phyloP scores from a whole-genome alignment of 2,113 vertebrate genomes.

The Xenopus borealis region DNA sequence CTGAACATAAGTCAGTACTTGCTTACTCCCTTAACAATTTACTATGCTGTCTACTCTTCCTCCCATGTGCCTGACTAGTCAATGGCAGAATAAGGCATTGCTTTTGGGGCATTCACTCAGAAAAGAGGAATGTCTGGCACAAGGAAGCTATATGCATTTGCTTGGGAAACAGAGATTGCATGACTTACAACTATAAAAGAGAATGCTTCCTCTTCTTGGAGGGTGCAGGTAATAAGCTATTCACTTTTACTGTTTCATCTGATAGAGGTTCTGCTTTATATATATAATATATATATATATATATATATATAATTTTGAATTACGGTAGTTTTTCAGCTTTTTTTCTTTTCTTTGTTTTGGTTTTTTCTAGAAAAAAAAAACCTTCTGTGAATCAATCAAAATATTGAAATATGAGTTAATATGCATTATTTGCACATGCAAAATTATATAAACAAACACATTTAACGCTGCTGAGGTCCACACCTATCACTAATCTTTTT shows the following conservation, averaged over 20 bases:
- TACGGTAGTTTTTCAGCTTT: no score
- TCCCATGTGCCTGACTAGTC: constrained; percentile 40
- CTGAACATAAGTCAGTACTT: constrained; percentile 37
- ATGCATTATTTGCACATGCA: no score
- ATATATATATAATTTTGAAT: no score
- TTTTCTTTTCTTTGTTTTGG: no score
- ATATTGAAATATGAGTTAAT: no score
- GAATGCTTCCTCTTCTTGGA: background rate
- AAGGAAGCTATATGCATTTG: constrained; percentile 34
- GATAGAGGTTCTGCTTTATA: no score
- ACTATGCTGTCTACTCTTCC: constrained; percentile 42
- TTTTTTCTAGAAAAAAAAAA: no score
- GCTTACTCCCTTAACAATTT: constrained; percentile 43
- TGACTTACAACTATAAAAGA: background rate
- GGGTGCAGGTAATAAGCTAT: background rate
- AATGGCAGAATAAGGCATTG: constrained; percentile 20
- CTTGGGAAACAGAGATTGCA: background rate
- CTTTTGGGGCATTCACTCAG: constrained; percentile 16
- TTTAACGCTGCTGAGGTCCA: no score
- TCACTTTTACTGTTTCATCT: background rate
- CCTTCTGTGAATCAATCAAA: no score
- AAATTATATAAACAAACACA: no score
- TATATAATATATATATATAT: no score
- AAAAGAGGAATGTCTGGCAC: constrained; percentile 32
- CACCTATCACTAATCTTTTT: no score